Conservation (phyloP, 2,113 vertebrate genomes). For the Opisthocomus hoazin region DNA sequence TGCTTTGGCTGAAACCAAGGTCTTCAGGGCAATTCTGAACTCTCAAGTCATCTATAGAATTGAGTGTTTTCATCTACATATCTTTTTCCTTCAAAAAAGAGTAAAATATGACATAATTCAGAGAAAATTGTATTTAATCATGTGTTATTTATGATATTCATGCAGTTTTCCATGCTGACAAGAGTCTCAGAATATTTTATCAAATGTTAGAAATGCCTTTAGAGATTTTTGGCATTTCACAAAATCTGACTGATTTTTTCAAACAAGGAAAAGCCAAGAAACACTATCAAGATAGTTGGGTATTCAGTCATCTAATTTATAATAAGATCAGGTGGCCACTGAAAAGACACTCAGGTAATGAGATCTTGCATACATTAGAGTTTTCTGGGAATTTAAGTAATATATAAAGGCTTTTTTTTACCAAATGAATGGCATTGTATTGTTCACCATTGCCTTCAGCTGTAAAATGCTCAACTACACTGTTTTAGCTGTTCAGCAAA, state of each 20-base stretch:
- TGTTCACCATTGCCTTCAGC: background rate
- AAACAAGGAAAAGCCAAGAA: background rate
- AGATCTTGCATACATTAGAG: background rate
- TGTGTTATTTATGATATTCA: background rate
- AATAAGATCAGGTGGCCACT: background rate
- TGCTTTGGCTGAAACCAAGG: constrained; percentile 23
- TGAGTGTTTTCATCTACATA: background rate
- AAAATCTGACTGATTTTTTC: background rate
- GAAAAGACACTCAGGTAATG: background rate
- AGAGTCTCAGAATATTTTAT: background rate
- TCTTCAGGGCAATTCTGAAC: constrained; percentile 53
- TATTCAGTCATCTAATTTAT: background rate
- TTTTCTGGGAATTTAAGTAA: background rate
- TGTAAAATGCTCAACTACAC: background rate
- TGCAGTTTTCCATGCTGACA: background rate
- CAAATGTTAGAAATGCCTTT: constrained; percentile 16
- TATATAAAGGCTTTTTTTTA: background rate
- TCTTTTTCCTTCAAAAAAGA: background rate
- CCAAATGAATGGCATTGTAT: background rate
- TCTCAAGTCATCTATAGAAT: constrained; percentile 1
- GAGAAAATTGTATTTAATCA: background rate
- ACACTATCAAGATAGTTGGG: background rate
- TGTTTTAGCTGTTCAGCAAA: background rate
- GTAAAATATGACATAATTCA: background rate
- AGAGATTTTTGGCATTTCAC: constrained; percentile 10